Evolutionary conservation across 2,888 invertebrate species (phyloP), one percentile per base, ranked within the genome.

Genomic region (Troglohyphantes excavatus): DNA sequence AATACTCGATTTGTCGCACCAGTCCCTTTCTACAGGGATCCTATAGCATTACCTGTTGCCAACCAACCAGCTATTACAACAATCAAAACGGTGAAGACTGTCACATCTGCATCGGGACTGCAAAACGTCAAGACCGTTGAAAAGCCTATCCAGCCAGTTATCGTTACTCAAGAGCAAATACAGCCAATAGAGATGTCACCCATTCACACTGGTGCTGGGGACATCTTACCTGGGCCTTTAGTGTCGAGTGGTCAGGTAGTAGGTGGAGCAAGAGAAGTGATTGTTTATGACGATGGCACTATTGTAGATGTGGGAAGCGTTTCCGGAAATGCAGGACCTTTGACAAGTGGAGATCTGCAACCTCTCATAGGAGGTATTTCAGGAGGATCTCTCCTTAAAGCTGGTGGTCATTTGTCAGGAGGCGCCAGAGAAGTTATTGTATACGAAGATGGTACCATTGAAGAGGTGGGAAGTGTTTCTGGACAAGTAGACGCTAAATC

Each of bases 11-110:
- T 53, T 17, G 11, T 3, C 2, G n/a, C 63, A 13, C 23, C 43
- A 19, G 67, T 21, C 11, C 1, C 59, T 27, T 29, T 29, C 5
- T 6, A 59, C 13, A 82, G 68, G 29, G 79, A 79, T 7, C 81
- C 81, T 17, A 23, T 33, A 13, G 70, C 81, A 6, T 21, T 13
- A 21, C 68, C 70, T 9, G 68, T 68, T 11, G 68, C 27, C 1
- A 46, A 21, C 6, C 46, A 81, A 46, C 21, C 26, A 26, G 53
- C n/a, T 21, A 39, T 70, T 19, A 11, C 70, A 11, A 33, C 46
- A 0, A 9, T 70, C 13, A 39, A 70, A 33, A 70, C 29, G 3
- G 53, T 53, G 9, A 72, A 72, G 1, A 43, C 46, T 0, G 11
- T 53, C 2, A 17, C 53, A 5, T 53, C 53, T 53, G 53, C 53